Evolutionary conservation across 1,140 invertebrate species (phyloP).

Genomic region (Bathynomus jamesi): DNA sequence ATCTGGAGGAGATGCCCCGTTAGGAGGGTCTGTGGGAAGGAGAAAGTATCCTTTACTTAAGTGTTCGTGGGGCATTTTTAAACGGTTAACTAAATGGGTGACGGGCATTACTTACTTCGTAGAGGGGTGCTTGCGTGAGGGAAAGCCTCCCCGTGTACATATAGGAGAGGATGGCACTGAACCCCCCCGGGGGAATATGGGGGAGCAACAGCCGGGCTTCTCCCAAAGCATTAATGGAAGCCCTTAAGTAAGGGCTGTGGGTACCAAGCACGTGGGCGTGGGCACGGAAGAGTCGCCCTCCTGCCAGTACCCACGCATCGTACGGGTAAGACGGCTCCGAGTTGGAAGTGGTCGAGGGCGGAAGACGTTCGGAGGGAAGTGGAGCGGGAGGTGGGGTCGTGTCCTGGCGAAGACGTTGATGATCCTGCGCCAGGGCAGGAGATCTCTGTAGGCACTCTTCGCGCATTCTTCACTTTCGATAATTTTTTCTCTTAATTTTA

Average conservation of each 20-base stretch:
- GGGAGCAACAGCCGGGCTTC: slow-evolving; percentile 46
- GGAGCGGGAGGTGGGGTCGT: neutral
- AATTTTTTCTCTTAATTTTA: no score
- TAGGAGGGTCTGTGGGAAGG: slow-evolving; percentile 49
- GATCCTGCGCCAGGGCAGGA: no score
- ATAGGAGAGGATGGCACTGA: slow-evolving; percentile 61
- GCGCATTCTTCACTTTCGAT: no score
- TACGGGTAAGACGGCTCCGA: slow-evolving; percentile 3
- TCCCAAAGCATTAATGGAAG: slow-evolving; percentile 42
- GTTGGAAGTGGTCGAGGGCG: neutral
- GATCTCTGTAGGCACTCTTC: no score
- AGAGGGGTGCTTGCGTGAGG: slow-evolving; percentile 60
- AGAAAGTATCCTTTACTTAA: no score
- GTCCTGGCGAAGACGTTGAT: neutral
- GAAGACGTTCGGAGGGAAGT: neutral
- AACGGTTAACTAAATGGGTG: no score
- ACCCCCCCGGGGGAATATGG: slow-evolving; percentile 58
- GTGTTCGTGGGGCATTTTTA: no score
- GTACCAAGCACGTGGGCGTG: slow-evolving; percentile 57
- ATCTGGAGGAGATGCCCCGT: slow-evolving; percentile 67
- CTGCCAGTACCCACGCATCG: slow-evolving; percentile 30
- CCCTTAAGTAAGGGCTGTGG: slow-evolving; percentile 62
- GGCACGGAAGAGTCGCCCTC: slow-evolving; percentile 54
- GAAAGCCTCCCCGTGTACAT: slow-evolving; percentile 69
- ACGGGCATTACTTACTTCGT: no score